These are phyloP conservation scores for Rhabdornis inornatus DNA, from an alignment of 2,113 vertebrate species.

Conservation along the genomic window DNA sequence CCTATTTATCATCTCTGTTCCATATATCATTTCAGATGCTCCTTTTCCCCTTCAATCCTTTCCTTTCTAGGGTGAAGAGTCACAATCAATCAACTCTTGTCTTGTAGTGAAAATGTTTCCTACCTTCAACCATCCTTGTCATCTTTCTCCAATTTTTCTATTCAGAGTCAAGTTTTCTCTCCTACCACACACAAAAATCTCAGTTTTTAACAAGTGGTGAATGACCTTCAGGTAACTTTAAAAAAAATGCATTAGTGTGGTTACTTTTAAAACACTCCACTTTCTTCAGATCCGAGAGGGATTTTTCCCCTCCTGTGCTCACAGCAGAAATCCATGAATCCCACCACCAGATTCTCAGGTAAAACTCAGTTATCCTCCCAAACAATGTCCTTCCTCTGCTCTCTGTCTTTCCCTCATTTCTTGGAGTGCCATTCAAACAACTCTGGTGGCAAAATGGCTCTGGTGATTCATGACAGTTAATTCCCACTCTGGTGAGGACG, in stretches of 20 bases:
- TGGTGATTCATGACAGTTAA: background rate
- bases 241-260: background rate
- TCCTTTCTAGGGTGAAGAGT: background rate
- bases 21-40: background rate
- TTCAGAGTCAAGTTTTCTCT: background rate
- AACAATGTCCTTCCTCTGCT: background rate
- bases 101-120: background rate
- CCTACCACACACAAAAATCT: background rate
- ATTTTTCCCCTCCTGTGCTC: background rate
- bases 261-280: background rate
- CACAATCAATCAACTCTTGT: background rate
- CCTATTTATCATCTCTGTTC: background rate
- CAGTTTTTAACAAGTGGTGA: background rate
- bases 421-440: background rate
- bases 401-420: background rate
- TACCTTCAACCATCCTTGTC: background rate
- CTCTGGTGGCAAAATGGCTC: background rate
- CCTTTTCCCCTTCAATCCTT: background rate
- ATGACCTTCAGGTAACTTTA: background rate
- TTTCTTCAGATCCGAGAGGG: background rate
- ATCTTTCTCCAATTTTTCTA: background rate
- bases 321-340: background rate
- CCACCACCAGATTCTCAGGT: background rate
- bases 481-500: background rate
- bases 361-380: background rate